Evolutionary conservation across 2,113 vertebrate species (phyloP), one percentile per base, ranked within the genome.

Genomic region (Poecilia latipinna): DNA sequence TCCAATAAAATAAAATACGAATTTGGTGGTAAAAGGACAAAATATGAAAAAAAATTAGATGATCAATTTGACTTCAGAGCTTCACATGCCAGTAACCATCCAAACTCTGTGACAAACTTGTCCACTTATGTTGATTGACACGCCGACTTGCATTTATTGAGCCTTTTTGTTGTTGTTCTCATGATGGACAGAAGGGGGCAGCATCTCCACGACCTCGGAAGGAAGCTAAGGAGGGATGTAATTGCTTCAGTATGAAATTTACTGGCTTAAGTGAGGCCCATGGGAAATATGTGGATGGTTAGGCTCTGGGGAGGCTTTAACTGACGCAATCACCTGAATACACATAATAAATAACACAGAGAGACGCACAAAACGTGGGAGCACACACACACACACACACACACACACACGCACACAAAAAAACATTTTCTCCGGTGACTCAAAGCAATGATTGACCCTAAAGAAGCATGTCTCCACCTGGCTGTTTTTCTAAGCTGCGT

Each of bases 281-380:
- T 82, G 86, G 91, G 90, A 91, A 90, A 92, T 90, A 90, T 75
- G 62, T 61, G 71, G 65, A 64, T 84, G 68, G 79, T 71, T 76
- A 71, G 57, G 31, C 85, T 84, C 70, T 61, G 37, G 78, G 78
- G 84, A 79, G 73, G 64, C 70, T 83, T 75, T 13, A 62, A 68
- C 77, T 88, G 85, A 91, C 72, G 70, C 89, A 88, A 90, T 86
- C 64, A 74, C n/a, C 73, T 61, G 48, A 68, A 80, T 73, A 72
- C 60, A 68, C 67, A 68, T 62, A 74, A 77, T 74, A 39, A 66
- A 66, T 35, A 74, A 37, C 70, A 61, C 31, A 8, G 2, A 1
- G n/a, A 57, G 64, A 78, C 66, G 42, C 37, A 48, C 61, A 78
- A 68, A 77, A 70, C 61, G 65, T 72, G 54, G 68, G 12, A n/a